These are phyloP conservation scores for Nezara viridula DNA, from an alignment of 2,888 invertebrate species.

Conservation along the genomic window DNA sequence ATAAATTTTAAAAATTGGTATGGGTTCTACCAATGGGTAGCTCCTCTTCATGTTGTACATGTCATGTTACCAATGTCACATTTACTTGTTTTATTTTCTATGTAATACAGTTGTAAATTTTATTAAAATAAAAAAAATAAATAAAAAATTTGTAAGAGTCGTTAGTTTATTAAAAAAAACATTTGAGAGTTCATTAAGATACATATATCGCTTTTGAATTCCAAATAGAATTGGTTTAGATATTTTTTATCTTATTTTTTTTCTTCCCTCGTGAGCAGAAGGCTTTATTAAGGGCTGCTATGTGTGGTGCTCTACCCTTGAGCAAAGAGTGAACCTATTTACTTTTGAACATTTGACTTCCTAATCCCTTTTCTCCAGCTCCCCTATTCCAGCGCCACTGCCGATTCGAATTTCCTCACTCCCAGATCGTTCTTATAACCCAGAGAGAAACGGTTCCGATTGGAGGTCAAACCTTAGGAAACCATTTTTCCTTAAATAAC, in stretches of 20 bases:
- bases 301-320: slow-evolving; percentile 14
- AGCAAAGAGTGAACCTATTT: slow-evolving; percentile 46
- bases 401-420: slow-evolving; percentile 38
- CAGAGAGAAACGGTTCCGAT: background rate
- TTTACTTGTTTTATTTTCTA: too few species aligned
- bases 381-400: background rate
- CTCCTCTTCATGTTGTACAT: too few species aligned
- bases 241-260: background rate
- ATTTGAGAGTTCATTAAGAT: too few species aligned
- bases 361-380: slow-evolving; percentile 51
- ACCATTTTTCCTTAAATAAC: background rate
- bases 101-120: too few species aligned
- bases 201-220: background rate
- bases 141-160: too few species aligned
- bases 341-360: slow-evolving; percentile 49
- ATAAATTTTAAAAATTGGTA: too few species aligned
- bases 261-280: background rate
- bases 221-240: background rate
- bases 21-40: too few species aligned
- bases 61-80: too few species aligned
- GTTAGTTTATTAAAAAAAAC: too few species aligned
- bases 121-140: too few species aligned
- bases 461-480: background rate
- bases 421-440: slow-evolving; percentile 7
- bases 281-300: slow-evolving; percentile 18